Conservation (phyloP, 1,140 invertebrate genomes). For the Neuroterus valhalla region DNA sequence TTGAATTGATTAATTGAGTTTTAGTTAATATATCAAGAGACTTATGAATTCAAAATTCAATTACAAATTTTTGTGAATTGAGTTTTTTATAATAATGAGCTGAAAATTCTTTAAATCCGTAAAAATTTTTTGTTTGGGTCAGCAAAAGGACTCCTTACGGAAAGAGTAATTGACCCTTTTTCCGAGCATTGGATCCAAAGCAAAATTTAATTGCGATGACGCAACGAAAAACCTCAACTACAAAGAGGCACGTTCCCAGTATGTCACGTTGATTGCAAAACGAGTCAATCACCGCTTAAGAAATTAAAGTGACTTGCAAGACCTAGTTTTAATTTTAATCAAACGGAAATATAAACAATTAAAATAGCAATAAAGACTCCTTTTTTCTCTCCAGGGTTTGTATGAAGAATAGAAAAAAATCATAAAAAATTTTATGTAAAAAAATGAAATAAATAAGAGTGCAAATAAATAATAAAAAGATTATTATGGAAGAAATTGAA, state of each 20-base stretch:
- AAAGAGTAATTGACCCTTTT: constrained; percentile 29
- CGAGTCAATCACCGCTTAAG: neutral
- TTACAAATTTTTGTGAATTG: no score
- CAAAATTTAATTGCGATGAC: constrained; percentile 23
- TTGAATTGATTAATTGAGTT: no score
- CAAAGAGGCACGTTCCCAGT: neutral
- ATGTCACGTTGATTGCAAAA: constrained; percentile 18
- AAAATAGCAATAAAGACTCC: no score
- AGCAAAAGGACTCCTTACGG: constrained; percentile 2
- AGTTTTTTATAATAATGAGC: neutral
- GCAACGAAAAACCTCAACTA: constrained; percentile 3
- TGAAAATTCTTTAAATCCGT: neutral
- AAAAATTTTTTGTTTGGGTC: neutral
- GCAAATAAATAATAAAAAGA: no score
- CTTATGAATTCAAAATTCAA: no score
- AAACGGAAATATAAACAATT: no score
- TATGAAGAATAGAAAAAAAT: no score
- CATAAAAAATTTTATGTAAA: no score
- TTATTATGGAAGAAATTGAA: no score
- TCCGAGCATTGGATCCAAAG: neutral
- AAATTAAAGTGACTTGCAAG: neutral
- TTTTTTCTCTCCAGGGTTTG: no score
- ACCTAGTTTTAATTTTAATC: neutral
- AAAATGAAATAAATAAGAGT: no score
- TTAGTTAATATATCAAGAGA: no score